Percentiles rank a stretch among this genome's conserved stretches.
Evolutionary conservation across 2,113 vertebrate species (phyloP).

Genomic region (Trematocara marginatum): DNA sequence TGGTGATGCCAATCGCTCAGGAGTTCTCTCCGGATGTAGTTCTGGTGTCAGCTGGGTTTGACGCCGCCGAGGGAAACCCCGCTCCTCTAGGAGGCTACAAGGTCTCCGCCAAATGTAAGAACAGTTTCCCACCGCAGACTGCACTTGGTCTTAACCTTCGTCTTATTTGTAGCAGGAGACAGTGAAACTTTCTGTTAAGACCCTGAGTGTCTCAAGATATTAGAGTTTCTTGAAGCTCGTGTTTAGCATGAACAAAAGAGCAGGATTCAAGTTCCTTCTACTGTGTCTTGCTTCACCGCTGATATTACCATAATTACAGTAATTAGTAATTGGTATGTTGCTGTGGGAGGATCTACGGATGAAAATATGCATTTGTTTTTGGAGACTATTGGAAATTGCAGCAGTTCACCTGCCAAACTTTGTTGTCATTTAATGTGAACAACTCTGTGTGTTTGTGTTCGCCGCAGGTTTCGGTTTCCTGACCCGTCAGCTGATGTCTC

Average conservation of each 20-base stretch:
- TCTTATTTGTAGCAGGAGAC: background rate
- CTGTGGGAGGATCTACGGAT: conserved; percentile 12
- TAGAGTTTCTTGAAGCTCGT: conserved; percentile 17
- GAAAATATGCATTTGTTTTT: conserved; percentile 26
- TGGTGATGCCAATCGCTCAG: conserved; percentile 92
- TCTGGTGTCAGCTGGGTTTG: conserved; percentile 91
- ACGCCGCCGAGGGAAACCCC: conserved; percentile 88
- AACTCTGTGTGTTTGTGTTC: background rate
- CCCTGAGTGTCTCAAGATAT: background rate
- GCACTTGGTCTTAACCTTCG: background rate
- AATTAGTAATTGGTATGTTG: conserved; percentile 4
- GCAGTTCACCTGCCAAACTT: background rate
- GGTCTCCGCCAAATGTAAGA: conserved; percentile 93
- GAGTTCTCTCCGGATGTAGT: conserved; percentile 91
- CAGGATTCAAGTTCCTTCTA: background rate
- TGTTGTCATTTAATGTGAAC: background rate
- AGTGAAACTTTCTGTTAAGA: background rate
- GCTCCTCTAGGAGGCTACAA: conserved; percentile 90
- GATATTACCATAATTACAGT: conserved; percentile 28
- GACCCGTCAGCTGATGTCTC: conserved; percentile 88
- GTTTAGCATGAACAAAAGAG: conserved; percentile 2
- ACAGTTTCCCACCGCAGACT: background rate
- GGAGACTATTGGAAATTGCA: background rate
- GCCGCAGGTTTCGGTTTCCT: conserved; percentile 86
- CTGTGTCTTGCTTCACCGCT: background rate